These are phyloP conservation scores for Fragum fragum DNA, from an alignment of 2,888 invertebrate species.

Conservation along the genomic window DNA sequence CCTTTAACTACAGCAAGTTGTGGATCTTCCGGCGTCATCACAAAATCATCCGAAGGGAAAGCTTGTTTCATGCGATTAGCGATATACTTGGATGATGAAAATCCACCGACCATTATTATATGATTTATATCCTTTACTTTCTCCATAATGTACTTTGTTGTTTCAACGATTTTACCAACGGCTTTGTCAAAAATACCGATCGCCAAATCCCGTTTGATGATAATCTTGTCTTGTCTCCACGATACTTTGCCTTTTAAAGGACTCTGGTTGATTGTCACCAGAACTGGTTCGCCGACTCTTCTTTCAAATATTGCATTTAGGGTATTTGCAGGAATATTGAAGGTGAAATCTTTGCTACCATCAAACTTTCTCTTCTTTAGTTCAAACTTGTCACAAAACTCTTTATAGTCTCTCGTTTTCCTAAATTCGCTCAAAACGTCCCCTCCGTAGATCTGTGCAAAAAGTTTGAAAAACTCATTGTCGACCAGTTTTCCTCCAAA, in stretches of 20 bases:
- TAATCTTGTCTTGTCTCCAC: not conserved
- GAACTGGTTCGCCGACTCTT: not conserved
- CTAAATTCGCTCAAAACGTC: not conserved
- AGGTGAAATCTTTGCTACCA: not conserved
- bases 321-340: not conserved
- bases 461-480: constrained; percentile 5
- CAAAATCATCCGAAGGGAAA: not conserved
- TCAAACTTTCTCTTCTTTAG: not conserved
- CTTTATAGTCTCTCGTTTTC: not conserved
- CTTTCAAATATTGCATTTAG: not conserved
- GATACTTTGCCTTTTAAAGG: not conserved
- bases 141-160: not conserved
- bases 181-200: not conserved
- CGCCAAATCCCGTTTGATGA: not conserved
- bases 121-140: not conserved
- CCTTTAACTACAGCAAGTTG: constrained; percentile 2
- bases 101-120: constrained; percentile 28
- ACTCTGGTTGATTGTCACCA: not conserved
- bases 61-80: not conserved
- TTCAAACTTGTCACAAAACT: not conserved
- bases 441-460: not conserved
- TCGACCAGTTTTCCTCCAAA: constrained; percentile 9
- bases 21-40: not conserved
- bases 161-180: not conserved
- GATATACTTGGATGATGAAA: constrained; percentile 10